Evolutionary conservation across 2,797 vertebrate genomes (phyloP), one percentile per base, ranked within the genome.

Genomic region (Cyclopterus lumpus): DNA sequence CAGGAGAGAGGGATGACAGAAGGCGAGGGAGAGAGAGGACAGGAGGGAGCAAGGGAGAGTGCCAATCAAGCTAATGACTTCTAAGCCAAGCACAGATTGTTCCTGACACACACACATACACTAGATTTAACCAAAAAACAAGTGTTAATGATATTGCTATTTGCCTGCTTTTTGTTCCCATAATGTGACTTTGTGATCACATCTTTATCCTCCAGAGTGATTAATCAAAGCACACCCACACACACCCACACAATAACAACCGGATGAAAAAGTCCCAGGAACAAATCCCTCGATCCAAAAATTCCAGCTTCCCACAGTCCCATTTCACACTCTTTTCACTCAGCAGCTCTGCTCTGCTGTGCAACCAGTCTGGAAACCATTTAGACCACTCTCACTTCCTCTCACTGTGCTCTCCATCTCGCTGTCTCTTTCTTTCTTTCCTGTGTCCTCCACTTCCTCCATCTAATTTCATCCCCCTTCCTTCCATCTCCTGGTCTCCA

Each of bases 21-120:
- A 59, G 63, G 70, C 71, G 60, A 32, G 64, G 68, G 73, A 57
- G 70, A 74, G 70, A 74, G 61, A 44, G 57, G 20, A 46, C 30
- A 24, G 20, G 66, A 48, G 61, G 72, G 75, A 59, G 70, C 1
- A 20, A 74, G 64, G 38, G 86, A 87, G 83, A 75, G 87, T 91
- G 92, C 83, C 89, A 81, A 83, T 91, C 92, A 92, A 80, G 73
- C 80, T 92, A 93, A 95, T 89, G 86, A 92, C 91, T 88, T 80
- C 88, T 86, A 69, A 80, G 82, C 85, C 84, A 51, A 78, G 89
- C 90, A 95, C 91, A 92, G 73, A 73, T 62, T 91, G 93, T 91
- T 93, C 90, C 91, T 65, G 63, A 75, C 11, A 71, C 61, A 71
- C 60, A 61, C 42, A 58, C 68, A 54, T 63, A 75, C 14, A 51